A percentile compares a stretch with the other conserved stretches of the same genome.
Conservation (phyloP, 2,797 vertebrate genomes). For the Hippoglossus hippoglossus region DNA sequence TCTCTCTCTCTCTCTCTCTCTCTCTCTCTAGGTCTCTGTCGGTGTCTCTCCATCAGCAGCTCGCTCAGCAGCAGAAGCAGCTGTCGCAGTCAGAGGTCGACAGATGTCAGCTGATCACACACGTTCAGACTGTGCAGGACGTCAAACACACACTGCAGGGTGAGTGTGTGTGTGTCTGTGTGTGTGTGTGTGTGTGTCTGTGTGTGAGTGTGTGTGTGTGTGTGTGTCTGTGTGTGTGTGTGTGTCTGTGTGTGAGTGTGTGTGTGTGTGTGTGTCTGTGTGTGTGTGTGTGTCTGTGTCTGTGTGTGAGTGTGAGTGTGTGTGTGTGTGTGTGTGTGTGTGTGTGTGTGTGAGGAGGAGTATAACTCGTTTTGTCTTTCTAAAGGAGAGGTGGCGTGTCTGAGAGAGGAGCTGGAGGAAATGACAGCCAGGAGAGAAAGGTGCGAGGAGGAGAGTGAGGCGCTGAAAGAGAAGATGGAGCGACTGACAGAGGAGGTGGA, state of each 20-base stretch:
- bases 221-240: too few relatives aligned
- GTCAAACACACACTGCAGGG: constrained; percentile 87
- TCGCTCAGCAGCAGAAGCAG: constrained; percentile 81
- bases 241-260: too few relatives aligned
- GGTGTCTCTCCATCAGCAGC: constrained; percentile 79
- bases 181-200: too few relatives aligned
- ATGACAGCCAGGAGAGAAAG: constrained; percentile 62
- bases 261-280: too few relatives aligned
- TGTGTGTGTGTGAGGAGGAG: not conserved
- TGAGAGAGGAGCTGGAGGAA: constrained; percentile 83
- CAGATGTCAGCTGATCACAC: constrained; percentile 82
- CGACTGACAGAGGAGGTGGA: constrained; percentile 47
- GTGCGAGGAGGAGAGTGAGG: constrained; percentile 47
- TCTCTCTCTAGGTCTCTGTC: constrained; percentile 52
- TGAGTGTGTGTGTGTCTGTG: constrained; percentile 58
- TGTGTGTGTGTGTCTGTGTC: too few relatives aligned
- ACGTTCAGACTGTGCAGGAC: constrained; percentile 81
- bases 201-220: too few relatives aligned
- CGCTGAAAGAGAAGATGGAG: constrained; percentile 44
- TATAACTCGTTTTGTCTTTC: not conserved
- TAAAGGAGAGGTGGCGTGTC: constrained; percentile 87
- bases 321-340: not conserved
- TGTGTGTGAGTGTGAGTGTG: not conserved
- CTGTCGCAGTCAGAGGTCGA: constrained; percentile 82
- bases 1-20: too few relatives aligned